phyloP scores from a whole-genome alignment of 2,888 invertebrate species.

The Diaperis boleti region DNA sequence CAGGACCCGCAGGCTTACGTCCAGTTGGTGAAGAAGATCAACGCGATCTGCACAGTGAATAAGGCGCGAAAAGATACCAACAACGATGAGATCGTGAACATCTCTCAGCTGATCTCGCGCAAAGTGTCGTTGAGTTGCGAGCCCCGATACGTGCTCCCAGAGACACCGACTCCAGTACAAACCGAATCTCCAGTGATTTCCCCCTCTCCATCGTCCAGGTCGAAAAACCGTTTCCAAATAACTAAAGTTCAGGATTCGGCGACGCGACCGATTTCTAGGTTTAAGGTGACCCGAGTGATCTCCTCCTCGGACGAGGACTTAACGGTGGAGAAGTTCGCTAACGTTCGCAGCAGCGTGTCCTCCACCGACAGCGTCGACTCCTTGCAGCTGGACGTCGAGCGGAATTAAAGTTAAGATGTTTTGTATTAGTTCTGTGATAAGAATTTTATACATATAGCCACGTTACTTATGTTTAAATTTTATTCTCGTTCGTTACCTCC shows the following conservation, averaged over 20 bases:
- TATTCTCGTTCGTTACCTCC: constrained; percentile 17
- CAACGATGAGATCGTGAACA: constrained; percentile 53
- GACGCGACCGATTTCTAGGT: constrained; percentile 41
- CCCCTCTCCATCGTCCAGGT: constrained; percentile 53
- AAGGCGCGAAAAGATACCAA: constrained; percentile 50
- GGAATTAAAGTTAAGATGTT: constrained; percentile 42
- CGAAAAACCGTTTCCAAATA: constrained; percentile 57
- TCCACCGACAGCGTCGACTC: constrained; percentile 59
- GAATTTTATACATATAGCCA: constrained; percentile 32
- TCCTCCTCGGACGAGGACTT: constrained; percentile 55
- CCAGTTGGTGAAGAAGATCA: constrained; percentile 60
- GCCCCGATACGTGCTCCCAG: constrained; percentile 51
- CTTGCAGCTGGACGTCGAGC: constrained; percentile 55
- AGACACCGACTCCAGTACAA: constrained; percentile 28
- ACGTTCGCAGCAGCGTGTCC: constrained; percentile 57
- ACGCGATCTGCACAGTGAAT: constrained; percentile 61
- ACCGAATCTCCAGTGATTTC: constrained; percentile 48
- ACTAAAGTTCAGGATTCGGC: constrained; percentile 50
- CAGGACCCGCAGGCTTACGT: constrained; percentile 60
- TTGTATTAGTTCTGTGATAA: constrained; percentile 42
- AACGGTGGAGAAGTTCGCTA: constrained; percentile 52
- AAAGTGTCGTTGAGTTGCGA: constrained; percentile 62
- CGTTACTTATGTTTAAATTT: constrained; percentile 24
- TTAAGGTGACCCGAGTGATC: constrained; percentile 53
- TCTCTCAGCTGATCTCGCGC: constrained; percentile 55